Evolutionary conservation across 2,113 vertebrate species (phyloP), one percentile per base, ranked within the genome.

Genomic region (Uropsilus gracilis): DNA sequence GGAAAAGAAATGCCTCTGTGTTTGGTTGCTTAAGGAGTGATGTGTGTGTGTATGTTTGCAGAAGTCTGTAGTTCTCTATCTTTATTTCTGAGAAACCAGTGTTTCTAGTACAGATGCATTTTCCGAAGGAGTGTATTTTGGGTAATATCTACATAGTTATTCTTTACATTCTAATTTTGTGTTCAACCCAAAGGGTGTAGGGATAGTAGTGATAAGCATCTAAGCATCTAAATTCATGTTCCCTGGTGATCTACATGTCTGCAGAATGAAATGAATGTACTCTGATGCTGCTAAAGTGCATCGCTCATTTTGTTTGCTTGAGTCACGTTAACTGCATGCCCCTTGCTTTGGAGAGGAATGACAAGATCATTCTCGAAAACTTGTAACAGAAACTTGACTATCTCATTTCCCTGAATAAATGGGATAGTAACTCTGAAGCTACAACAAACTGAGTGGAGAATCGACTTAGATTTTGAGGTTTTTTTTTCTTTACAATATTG

Each of bases 111-210:
- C 14, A 80, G 20, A 82, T 76, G 26, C 77, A 61, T 63, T 72
- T 95, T 75, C 39, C 59, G 8, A 37, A 39, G 22, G 22, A 5
- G 57, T 30, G 30, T 57, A 2, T 42, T 5, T 77, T 95, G 18
- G 5, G 32, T 53, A 48, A 46, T 66, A 85, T 26, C 20, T 73
- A 80, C 26, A 42, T 30, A 71, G 16, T 85, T 94, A 16, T 93
- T 61, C 81, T 92, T 95, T 85, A 39, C 20, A 71, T 86, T 85
- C 37, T 85, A 92, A 88, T 87, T 92, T 71, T 34, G 28, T 61
- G 61, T 69, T 90, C 85, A 90, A 42, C 22, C 20, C 20, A 46
- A 39, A 83, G 39, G 59, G 11, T 82, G 32, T 61, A 55, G 73
- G 30, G 57, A 77, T 57, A 81, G 10, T 55, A 53, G 9, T 72